These are phyloP conservation scores for Palythoa heliodiscus DNA, from an alignment of 92 coral and sea anemone species.

Conservation along the genomic window DNA sequence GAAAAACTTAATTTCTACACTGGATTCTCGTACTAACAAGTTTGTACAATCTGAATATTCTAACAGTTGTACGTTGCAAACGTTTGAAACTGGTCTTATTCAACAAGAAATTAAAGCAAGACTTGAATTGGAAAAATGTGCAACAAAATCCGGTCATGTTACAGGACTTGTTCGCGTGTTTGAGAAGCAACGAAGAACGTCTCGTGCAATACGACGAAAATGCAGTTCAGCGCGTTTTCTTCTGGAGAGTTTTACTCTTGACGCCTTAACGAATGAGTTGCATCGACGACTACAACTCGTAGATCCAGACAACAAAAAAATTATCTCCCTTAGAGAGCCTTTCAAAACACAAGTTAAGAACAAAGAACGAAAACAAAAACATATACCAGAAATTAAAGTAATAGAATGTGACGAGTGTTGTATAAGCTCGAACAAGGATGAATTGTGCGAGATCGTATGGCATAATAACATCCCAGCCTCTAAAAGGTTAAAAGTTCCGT, in stretches of 20 bases:
- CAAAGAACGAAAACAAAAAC: not conserved
- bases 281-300: constrained; percentile 7
- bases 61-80: not conserved
- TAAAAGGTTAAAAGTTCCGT: not conserved
- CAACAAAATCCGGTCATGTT: constrained; percentile 2
- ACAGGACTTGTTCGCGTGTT: constrained; percentile 27
- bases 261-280: constrained; percentile 9
- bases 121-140: constrained; percentile 21
- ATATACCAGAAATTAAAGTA: not conserved
- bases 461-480: not conserved
- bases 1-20: not conserved
- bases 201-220: constrained; percentile 8
- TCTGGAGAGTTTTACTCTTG: not conserved
- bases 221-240: constrained; percentile 18
- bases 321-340: not conserved
- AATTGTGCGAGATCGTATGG: not conserved
- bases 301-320: not conserved
- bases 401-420: not conserved
- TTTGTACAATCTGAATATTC: not conserved
- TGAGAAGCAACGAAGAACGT: constrained; percentile 17
- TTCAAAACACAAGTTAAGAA: not conserved
- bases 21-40: constrained; percentile 28
- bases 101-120: constrained; percentile 40
- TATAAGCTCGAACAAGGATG: not conserved
- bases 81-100: constrained; percentile 32